These are phyloP conservation scores for Plestiodon gilberti DNA, from an alignment of 2,113 vertebrate species.

Conservation along the genomic window DNA sequence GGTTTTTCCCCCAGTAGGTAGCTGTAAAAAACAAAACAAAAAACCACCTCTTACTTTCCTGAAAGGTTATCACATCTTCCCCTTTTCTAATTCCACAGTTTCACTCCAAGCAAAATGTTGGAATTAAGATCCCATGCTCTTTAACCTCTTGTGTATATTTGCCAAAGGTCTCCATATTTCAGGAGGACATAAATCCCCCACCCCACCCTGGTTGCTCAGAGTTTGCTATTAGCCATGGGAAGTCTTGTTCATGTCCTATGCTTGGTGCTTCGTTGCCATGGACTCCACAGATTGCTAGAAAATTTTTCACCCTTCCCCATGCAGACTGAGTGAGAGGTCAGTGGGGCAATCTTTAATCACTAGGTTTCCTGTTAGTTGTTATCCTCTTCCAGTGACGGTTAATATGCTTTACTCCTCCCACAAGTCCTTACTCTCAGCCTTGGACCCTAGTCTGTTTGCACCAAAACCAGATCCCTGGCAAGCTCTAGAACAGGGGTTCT, in stretches of 20 bases:
- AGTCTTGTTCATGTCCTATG: not conserved
- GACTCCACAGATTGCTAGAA: not conserved
- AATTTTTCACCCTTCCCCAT: not conserved
- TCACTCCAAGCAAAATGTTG: not conserved
- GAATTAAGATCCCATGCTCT: not conserved
- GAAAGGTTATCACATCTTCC: not conserved
- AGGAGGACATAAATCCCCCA: not conserved
- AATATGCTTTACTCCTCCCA: no score
- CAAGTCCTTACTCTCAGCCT: no score
- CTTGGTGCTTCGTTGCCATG: not conserved
- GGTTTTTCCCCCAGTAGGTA: not conserved
- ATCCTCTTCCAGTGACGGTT: no score
- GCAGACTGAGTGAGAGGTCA: not conserved
- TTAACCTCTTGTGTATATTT: not conserved
- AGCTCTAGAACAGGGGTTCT: no score
- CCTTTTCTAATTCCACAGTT: not conserved
- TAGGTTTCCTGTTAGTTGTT: no score
- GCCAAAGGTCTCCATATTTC: not conserved
- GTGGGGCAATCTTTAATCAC: no score
- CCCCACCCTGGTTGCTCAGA: not conserved
- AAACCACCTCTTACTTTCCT: not conserved
- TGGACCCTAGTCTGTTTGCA: no score
- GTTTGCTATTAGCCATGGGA: not conserved
- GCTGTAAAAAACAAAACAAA: not conserved
- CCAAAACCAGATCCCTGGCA: no score